phyloP scores from a whole-genome alignment of 2,113 vertebrate genomes.

The Bubo scandiacus region DNA sequence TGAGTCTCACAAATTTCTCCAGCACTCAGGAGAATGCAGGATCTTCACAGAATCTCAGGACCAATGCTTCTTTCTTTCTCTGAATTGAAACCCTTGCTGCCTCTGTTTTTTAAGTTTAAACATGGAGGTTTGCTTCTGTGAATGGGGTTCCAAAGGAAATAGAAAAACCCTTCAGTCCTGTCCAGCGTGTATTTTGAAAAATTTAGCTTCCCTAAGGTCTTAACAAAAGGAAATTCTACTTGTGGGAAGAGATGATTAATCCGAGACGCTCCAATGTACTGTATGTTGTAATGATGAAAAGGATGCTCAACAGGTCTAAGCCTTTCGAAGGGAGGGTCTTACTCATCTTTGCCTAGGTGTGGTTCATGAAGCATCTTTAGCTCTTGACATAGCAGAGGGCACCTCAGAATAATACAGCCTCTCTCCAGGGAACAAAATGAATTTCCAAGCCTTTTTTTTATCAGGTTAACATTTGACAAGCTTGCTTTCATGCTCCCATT shows the following conservation, averaged over 20 bases:
- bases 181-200: constrained; percentile 30
- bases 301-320: constrained; percentile 3
- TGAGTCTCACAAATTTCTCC: constrained; percentile 13
- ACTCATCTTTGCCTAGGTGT: constrained; percentile 20
- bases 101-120: constrained; percentile 58
- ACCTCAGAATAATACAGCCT: constrained; percentile 55
- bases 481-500: constrained; percentile 44
- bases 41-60: background rate
- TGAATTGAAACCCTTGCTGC: constrained; percentile 24
- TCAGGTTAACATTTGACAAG: constrained; percentile 60
- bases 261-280: background rate
- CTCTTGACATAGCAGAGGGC: constrained; percentile 62
- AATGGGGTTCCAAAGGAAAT: constrained; percentile 37
- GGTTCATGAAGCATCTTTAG: constrained; percentile 49
- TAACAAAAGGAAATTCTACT: constrained; percentile 55
- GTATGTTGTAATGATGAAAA: constrained; percentile 1
- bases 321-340: constrained; percentile 10
- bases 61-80: background rate
- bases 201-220: constrained; percentile 28
- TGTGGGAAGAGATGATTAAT: constrained; percentile 4
- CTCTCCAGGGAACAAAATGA: constrained; percentile 65
- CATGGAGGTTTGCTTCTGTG: constrained; percentile 54
- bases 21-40: background rate
- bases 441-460: constrained; percentile 60
- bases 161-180: background rate